These are phyloP conservation scores for Rallus limicola DNA, from an alignment of 2,113 vertebrate genomes.

Conservation along the genomic window DNA sequence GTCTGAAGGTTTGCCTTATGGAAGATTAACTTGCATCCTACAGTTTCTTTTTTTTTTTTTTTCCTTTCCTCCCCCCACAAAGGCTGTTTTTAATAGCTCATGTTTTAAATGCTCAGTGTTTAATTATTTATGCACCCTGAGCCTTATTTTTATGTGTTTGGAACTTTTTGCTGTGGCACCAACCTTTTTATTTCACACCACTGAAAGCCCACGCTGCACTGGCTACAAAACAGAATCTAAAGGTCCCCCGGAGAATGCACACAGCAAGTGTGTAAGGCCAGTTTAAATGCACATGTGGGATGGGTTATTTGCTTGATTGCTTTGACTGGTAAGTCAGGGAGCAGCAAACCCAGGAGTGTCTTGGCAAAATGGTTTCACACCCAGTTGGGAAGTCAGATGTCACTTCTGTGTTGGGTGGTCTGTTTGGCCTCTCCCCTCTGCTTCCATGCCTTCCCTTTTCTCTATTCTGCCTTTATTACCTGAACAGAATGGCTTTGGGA, in stretches of 20 bases:
- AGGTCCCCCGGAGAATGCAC: neutral
- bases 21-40: conserved; percentile 53
- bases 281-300: neutral
- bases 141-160: neutral
- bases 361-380: neutral
- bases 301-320: neutral
- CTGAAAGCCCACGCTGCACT: neutral
- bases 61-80: neutral
- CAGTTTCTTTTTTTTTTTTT: neutral
- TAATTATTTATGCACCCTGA: conserved; percentile 28
- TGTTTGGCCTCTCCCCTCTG: neutral
- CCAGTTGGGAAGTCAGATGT: neutral
- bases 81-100: conserved; percentile 10
- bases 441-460: neutral
- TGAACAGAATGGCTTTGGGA: neutral
- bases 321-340: neutral
- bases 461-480: neutral
- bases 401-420: neutral
- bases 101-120: conserved; percentile 17
- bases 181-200: conserved; percentile 18
- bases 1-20: conserved; percentile 23
- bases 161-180: neutral
- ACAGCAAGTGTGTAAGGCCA: neutral
- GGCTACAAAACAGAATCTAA: neutral
- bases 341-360: neutral